Percentiles rank a stretch among this genome's conserved stretches.
These are phyloP conservation scores for Pavo muticus DNA, from an alignment of 2,113 vertebrate genomes.

Conservation along the genomic window DNA sequence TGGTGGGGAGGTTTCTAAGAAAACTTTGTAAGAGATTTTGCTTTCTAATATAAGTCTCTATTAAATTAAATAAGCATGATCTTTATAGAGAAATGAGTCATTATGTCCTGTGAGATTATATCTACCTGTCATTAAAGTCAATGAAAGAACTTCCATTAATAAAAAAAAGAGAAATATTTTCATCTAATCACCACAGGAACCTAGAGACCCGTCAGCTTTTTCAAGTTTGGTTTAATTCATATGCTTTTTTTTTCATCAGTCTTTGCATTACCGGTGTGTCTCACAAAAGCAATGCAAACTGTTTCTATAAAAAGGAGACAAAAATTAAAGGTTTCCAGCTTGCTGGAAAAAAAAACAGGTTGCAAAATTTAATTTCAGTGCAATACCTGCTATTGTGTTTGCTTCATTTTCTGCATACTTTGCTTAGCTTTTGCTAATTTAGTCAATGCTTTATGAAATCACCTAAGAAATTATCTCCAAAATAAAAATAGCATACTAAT, in stretches of 20 bases:
- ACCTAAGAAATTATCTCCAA: neutral
- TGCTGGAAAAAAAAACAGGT: neutral
- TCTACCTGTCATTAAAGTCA: conserved; percentile 8
- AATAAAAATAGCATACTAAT: neutral
- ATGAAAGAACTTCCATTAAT: conserved; percentile 44
- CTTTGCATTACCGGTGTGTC: neutral
- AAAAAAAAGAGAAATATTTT: conserved; percentile 57
- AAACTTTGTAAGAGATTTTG: neutral
- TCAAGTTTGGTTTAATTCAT: conserved; percentile 13
- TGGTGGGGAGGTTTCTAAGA: neutral
- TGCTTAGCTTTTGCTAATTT: neutral
- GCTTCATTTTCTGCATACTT: neutral
- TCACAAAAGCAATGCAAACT: neutral
- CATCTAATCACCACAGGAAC: neutral
- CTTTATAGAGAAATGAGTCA: conserved; percentile 22
- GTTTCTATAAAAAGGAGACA: neutral
- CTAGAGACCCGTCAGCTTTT: neutral
- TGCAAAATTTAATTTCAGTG: neutral
- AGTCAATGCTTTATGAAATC: neutral
- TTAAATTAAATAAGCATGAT: conserved; percentile 49
- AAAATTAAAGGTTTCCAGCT: neutral
- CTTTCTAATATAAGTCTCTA: conserved; percentile 13
- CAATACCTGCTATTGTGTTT: neutral
- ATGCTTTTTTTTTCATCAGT: conserved; percentile 3
- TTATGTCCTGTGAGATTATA: conserved; percentile 26